Evolutionary conservation across 2,888 invertebrate genomes (phyloP).

Genomic region (Ceriagrion tenellum): DNA sequence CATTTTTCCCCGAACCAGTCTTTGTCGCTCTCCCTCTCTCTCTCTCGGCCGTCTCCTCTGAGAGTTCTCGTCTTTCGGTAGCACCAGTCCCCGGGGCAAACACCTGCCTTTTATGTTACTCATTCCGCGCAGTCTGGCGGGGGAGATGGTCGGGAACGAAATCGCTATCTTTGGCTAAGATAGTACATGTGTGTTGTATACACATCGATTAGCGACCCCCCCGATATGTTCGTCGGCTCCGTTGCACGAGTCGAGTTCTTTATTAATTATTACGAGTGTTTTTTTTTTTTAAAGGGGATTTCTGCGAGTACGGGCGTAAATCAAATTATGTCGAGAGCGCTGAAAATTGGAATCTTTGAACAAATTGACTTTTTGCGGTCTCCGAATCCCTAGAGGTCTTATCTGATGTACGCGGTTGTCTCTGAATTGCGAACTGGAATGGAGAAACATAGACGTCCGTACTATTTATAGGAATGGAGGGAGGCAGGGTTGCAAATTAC

Average conservation of each 20-base stretch:
- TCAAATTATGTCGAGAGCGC: background rate
- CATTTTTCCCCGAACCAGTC: background rate
- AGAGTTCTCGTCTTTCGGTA: constrained; percentile 9
- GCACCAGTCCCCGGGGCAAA: constrained; percentile 48
- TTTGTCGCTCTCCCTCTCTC: background rate
- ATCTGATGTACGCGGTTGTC: too few relatives aligned
- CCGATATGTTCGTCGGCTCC: background rate
- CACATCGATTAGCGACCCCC: background rate
- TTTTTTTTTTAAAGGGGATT: background rate
- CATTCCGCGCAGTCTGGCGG: background rate
- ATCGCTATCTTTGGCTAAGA: background rate
- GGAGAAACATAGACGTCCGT: too few relatives aligned
- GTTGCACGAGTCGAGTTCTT: background rate
- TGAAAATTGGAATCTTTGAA: background rate
- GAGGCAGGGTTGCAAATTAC: too few relatives aligned
- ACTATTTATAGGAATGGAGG: too few relatives aligned
- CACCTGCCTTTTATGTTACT: constrained; percentile 20
- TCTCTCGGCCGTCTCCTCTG: background rate
- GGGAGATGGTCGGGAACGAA: background rate
- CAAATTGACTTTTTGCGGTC: background rate
- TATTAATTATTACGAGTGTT: background rate
- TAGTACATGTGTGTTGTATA: background rate
- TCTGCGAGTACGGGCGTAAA: background rate
- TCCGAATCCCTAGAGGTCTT: background rate
- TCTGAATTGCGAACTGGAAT: too few relatives aligned